phyloP scores from a whole-genome alignment of 2,888 invertebrate genomes.

The Drosophila algonquin region DNA sequence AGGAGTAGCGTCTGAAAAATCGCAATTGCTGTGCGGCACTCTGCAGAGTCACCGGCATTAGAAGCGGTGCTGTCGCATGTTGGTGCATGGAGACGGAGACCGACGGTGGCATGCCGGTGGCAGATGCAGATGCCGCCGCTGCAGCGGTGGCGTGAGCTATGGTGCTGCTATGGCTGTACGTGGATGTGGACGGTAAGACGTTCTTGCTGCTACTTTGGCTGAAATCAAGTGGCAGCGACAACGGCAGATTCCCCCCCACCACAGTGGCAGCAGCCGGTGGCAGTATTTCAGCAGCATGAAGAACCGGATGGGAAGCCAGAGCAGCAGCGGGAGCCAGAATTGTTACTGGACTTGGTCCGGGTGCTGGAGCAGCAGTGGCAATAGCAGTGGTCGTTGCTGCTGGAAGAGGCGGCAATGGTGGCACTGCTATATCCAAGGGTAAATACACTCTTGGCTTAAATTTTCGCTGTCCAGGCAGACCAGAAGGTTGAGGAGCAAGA shows the following conservation, averaged over 20 bases:
- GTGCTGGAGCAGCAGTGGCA: constrained; percentile 7
- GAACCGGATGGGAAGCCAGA: constrained; percentile 1
- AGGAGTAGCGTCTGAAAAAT: constrained; percentile 82
- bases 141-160: constrained; percentile 12
- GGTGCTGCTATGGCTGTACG: constrained; percentile 13
- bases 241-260: constrained; percentile 39
- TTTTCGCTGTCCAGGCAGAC: constrained; percentile 31
- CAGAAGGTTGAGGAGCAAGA: constrained; percentile 11
- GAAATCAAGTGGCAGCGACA: constrained; percentile 65
- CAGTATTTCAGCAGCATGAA: constrained; percentile 10
- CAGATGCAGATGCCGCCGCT: constrained; percentile 14
- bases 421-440: constrained; percentile 65
- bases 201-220: constrained; percentile 47
- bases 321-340: constrained; percentile 10
- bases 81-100: constrained; percentile 23
- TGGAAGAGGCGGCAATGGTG: constrained; percentile 49
- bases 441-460: constrained; percentile 60
- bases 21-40: constrained; percentile 82
- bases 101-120: constrained; percentile 14
- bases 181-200: constrained; percentile 31
- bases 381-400: not conserved
- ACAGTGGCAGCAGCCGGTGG: not conserved
- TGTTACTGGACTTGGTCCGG: not conserved
- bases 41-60: constrained; percentile 75
- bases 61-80: constrained; percentile 58